phyloP scores from a whole-genome alignment of 2,888 invertebrate species.

The Aquatica leii region DNA sequence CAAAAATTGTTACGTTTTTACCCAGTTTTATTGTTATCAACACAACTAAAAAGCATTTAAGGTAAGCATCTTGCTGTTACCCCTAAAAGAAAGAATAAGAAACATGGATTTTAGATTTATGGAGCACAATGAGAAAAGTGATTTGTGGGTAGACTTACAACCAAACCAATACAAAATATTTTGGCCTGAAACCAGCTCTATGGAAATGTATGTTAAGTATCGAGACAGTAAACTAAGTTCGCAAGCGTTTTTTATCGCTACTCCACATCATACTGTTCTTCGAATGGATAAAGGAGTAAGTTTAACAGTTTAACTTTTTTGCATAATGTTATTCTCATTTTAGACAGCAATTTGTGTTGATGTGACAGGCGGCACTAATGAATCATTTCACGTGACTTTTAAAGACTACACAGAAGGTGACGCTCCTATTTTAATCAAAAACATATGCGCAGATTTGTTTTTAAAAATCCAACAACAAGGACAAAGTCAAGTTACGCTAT shows the following conservation, averaged over 20 bases:
- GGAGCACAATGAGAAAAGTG: slow-evolving; percentile 86
- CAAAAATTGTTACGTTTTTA: slow-evolving; percentile 79
- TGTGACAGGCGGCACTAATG: slow-evolving; percentile 76
- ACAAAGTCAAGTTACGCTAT: slow-evolving; percentile 72
- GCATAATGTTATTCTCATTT: slow-evolving; percentile 47
- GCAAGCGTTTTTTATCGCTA: slow-evolving; percentile 78
- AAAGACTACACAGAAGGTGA: slow-evolving; percentile 78
- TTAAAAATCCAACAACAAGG: slow-evolving; percentile 77
- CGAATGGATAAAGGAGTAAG: slow-evolving; percentile 85
- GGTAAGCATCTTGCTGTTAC: slow-evolving; percentile 50
- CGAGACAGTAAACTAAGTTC: slow-evolving; percentile 78
- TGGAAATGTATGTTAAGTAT: slow-evolving; percentile 83
- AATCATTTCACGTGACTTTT: slow-evolving; percentile 79
- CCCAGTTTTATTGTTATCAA: slow-evolving; percentile 83
- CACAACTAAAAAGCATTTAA: slow-evolving; percentile 66
- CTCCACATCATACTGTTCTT: slow-evolving; percentile 75
- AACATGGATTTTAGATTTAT: slow-evolving; percentile 68
- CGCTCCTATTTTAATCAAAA: slow-evolving; percentile 84
- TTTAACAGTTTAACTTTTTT: slow-evolving; percentile 30
- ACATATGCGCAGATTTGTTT: slow-evolving; percentile 82
- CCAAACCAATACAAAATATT: slow-evolving; percentile 76
- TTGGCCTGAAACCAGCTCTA: slow-evolving; percentile 84
- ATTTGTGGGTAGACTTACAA: slow-evolving; percentile 81
- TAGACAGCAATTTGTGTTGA: slow-evolving; percentile 75
- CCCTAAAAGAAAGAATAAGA: neutral